phyloP scores from a whole-genome alignment of 2,797 vertebrate genomes.

The Pangasius macronema region DNA sequence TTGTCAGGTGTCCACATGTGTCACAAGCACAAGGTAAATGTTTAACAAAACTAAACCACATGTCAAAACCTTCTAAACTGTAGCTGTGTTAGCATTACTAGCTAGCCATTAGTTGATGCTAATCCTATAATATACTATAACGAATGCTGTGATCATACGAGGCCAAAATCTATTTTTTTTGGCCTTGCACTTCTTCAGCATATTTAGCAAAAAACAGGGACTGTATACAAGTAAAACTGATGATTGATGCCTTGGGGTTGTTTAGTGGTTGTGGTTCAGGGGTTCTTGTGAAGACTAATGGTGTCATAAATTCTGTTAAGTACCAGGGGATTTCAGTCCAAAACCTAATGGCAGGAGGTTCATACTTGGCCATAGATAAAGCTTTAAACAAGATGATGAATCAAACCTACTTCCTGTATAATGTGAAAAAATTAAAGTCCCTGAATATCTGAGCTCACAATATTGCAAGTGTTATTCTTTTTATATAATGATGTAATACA shows the following conservation, averaged over 20 bases:
- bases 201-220: too few species aligned
- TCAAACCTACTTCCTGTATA: neutral
- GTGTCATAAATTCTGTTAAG: conserved; percentile 6
- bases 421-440: neutral
- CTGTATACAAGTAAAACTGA: neutral
- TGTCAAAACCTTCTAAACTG: neutral
- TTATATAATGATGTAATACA: neutral
- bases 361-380: neutral
- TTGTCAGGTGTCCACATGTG: neutral
- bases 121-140: neutral
- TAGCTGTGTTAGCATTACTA: neutral
- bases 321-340: neutral
- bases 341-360: neutral
- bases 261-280: neutral
- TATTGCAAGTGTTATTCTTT: neutral
- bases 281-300: neutral
- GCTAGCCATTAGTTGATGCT: too few species aligned
- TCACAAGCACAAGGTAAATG: neutral
- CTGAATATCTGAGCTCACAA: neutral
- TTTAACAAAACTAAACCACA: neutral
- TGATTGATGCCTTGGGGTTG: neutral
- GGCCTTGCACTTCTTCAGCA: neutral
- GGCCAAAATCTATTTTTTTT: neutral
- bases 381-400: neutral
- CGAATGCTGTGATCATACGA: neutral